Base-by-base conservation (phyloP, 2,113 vertebrate genomes). In the Sinocyclocheilus anshuiensis region DNA sequence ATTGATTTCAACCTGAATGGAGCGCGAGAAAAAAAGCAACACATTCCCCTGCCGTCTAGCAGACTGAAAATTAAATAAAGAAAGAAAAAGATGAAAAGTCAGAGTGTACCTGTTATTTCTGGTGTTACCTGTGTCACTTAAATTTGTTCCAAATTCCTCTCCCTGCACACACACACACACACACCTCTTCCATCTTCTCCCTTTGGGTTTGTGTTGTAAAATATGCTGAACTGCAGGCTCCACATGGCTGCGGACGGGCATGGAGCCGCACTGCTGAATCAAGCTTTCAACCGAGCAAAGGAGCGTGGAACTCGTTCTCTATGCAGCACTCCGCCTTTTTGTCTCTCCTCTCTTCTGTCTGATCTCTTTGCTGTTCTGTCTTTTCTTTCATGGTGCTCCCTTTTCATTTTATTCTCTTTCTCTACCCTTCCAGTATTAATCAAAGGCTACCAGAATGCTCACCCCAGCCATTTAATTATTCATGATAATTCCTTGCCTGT, bases 401-500 rank as follows among this genome's bases (percentile, higher is more conserved):
- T 93, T 90, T 91, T 93, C 92, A 86, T 93, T 91, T 93, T 93
- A 92, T 92, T 92, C 91, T 92, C 89, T 90, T 92, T 87, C 89
- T 81, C 86, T 89, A 88, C 89, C 86, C 92, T 93, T 95, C 94
- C 90, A 94, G 92, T 94, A 90, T 93, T 92, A 94, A 92, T 93
- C 90, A 94, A 91, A 94, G 91, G 91, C 90, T 87, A 93, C 86
- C 89, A 94, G 93, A 95, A 94, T 93, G 92, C 92, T 93, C 93
- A 93, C 93, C 93, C 93, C 91, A 90, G 91, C 89, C 90, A 90
- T 90, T 95, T 93, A 93, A 95, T 95, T 95, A 95, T 94, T 96
- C 93, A 96, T 94, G 81, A 83, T 92, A 83, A 90, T 89, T 83
- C 87, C 90, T 83, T 13, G 42, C 29, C 13, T 29, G 42, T 16